Base-by-base conservation (phyloP, 2,888 invertebrate species). In the Habrosyne pyritoides region DNA sequence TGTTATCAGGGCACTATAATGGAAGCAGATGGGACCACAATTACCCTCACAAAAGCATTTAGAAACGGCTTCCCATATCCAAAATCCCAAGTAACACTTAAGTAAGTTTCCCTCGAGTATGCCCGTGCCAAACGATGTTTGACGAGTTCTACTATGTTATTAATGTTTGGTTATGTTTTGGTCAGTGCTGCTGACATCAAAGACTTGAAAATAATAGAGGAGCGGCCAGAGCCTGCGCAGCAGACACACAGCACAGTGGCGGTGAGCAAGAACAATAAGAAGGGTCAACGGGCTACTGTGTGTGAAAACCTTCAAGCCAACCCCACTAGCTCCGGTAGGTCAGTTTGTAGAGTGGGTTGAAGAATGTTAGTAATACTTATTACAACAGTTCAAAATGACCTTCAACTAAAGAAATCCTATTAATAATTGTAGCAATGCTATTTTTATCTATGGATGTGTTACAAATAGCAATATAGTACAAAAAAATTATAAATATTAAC, bases 1-100 rank as follows among this genome's bases (percentile, higher is more conserved):
- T 95, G 95, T 60, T 98, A 96, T 81, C 98, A 98, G 87, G 97
- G 94, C 33, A 93, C 94, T 49, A 97, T 98, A 62, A 88, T 94
- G 55, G 94, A 94, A 71, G 95, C 97, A 24, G 96, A 96, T 73
- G 94, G 94, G 53, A 89, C 91, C 48, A 94, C 94, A 52, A 94
- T 98, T 63, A 96, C 96, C 1, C 93, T 98, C 57, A 94, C 94
- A 10, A 95, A 96, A 81, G 96, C 96, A 12, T 98, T 97, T 83
- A 94, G 96, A 64, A 97, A 98, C 91, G 98, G 98, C 73, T 90
- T 91, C 66, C 93, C 92, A 0, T 93, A 91, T 63, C 91, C 91
- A 0, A 91, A 93, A 65, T 84, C 89, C 26, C 84, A 90, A 73
- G 90, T 93, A n/a, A 93, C 92, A 2, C 77, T 93, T 3, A 93